These are phyloP conservation scores for Scortum barcoo DNA, from an alignment of 2,113 vertebrate species.

Conservation along the genomic window DNA sequence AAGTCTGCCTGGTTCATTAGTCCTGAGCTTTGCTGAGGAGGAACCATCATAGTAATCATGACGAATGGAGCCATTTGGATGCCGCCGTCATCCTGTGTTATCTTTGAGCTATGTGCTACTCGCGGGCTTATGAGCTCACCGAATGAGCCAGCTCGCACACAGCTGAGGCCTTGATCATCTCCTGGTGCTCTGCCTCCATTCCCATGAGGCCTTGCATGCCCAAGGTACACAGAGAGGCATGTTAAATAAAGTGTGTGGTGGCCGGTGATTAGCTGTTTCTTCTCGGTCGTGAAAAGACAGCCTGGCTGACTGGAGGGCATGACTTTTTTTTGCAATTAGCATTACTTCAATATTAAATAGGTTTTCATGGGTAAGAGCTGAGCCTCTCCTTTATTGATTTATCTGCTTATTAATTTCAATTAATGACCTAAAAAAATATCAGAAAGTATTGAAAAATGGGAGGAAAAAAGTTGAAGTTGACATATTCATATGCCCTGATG, in stretches of 20 bases:
- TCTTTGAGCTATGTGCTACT: conserved; percentile 59
- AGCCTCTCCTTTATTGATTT: neutral
- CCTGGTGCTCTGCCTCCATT: conserved; percentile 33
- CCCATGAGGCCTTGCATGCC: conserved; percentile 55
- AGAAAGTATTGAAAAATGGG: too few species aligned
- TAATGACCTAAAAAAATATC: neutral
- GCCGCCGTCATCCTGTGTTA: conserved; percentile 49
- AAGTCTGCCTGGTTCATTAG: conserved; percentile 67
- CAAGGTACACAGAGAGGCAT: conserved; percentile 23
- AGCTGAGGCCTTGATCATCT: conserved; percentile 67
- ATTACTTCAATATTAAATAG: neutral
- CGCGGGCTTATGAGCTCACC: conserved; percentile 46
- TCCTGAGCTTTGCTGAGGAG: conserved; percentile 44
- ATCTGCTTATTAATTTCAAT: neutral
- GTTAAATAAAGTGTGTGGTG: conserved; percentile 23
- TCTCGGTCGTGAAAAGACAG: conserved; percentile 3
- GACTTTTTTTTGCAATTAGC: neutral
- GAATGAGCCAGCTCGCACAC: conserved; percentile 57
- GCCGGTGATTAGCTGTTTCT: conserved; percentile 35
- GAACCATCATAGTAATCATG: conserved; percentile 66
- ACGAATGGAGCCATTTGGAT: conserved; percentile 76
- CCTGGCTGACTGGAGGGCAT: neutral
- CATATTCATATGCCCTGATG: neutral
- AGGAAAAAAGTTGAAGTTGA: too few species aligned
- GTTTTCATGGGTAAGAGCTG: neutral